A percentile compares a stretch with the other conserved stretches of the same genome.
Conservation (phyloP, 2,888 invertebrate genomes). For the Agelastica alni region DNA sequence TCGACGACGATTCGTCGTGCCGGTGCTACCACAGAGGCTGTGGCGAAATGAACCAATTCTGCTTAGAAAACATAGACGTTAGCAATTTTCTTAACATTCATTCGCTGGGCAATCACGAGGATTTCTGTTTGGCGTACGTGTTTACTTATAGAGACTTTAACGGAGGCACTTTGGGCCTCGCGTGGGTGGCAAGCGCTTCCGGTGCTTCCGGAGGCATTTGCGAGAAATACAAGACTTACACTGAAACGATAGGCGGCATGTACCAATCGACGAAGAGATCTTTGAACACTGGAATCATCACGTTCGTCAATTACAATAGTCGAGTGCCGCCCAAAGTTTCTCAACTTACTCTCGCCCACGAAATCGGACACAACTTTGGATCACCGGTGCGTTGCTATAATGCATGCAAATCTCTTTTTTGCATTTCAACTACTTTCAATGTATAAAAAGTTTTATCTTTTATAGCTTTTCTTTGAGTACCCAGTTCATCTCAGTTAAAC, state of each 20-base stretch:
- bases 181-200: slow-evolving; percentile 98
- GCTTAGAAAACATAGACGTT: slow-evolving; percentile 96
- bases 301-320: slow-evolving; percentile 97
- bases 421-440: no score
- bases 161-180: slow-evolving; percentile 95
- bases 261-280: slow-evolving; percentile 93
- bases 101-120: slow-evolving; percentile 95
- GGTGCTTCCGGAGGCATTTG: slow-evolving; percentile 99
- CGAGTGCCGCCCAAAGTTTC: slow-evolving; percentile 97
- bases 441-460: no score
- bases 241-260: slow-evolving; percentile 92
- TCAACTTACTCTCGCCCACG: slow-evolving; percentile 96
- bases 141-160: slow-evolving; percentile 98
- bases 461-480: no score
- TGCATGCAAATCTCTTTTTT: no score
- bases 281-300: slow-evolving; percentile 97
- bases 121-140: slow-evolving; percentile 99
- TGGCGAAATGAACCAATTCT: slow-evolving; percentile 84
- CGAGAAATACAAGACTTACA: slow-evolving; percentile 96
- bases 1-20: slow-evolving; percentile 86
- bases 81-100: slow-evolving; percentile 98
- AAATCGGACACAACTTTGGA: slow-evolving; percentile 99
- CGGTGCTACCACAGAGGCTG: slow-evolving; percentile 64
- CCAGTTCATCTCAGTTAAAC: no score
- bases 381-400: no score